phyloP scores from a whole-genome alignment of 2,797 vertebrate species.

The Sternotherus odoratus region DNA sequence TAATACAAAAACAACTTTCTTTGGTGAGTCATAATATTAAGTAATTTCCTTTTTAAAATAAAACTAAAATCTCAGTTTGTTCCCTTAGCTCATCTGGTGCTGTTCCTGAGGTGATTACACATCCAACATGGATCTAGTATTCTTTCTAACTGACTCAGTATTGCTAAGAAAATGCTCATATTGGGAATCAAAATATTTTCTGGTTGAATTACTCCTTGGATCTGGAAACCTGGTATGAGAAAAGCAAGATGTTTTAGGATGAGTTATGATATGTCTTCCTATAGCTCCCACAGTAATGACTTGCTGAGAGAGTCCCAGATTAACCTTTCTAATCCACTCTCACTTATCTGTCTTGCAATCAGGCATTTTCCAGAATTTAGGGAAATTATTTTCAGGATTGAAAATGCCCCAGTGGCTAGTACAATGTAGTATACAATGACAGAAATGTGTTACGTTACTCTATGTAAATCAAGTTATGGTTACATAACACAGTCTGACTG shows the following conservation, averaged over 20 bases:
- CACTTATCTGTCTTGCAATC: background rate
- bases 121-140: conserved; percentile 32
- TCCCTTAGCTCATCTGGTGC: conserved; percentile 55
- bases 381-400: background rate
- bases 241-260: conserved; percentile 14
- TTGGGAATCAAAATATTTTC: conserved; percentile 45
- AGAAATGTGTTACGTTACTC: background rate
- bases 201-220: background rate
- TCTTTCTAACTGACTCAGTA: conserved; percentile 18
- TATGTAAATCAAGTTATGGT: conserved; percentile 17
- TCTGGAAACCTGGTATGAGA: background rate
- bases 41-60: conserved; percentile 74
- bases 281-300: background rate
- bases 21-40: conserved; percentile 77
- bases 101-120: conserved; percentile 56
- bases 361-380: background rate
- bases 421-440: background rate
- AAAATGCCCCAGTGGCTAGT: background rate
- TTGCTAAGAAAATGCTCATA: background rate
- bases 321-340: background rate
- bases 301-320: background rate
- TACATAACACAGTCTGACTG: background rate
- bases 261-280: background rate
- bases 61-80: conserved; percentile 49
- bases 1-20: conserved; percentile 66